Evolutionary conservation across 1,140 invertebrate species (phyloP).

Genomic region (Penaeus japonicus): DNA sequence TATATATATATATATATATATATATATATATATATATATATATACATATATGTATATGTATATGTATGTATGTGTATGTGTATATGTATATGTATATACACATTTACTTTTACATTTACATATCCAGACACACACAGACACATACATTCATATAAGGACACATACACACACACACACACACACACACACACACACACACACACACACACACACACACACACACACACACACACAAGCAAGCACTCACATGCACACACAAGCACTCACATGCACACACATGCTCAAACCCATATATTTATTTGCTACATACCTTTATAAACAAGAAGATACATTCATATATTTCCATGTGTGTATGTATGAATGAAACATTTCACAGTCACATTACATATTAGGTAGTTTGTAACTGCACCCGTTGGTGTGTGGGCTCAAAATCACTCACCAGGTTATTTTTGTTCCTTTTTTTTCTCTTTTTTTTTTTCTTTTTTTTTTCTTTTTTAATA

Average conservation of each 20-base stretch:
- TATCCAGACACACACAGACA: not conserved
- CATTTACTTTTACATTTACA: not conserved
- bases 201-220: not conserved
- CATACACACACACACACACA: conserved; percentile 8
- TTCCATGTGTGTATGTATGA: not conserved
- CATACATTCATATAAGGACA: not conserved
- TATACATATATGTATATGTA: too few species aligned
- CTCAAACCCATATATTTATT: not conserved
- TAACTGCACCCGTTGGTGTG: too few species aligned
- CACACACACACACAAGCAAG: not conserved
- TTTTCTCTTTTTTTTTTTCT: too few species aligned
- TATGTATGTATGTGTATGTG: too few species aligned
- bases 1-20: too few species aligned
- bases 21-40: too few species aligned
- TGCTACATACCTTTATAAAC: conserved; percentile 17
- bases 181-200: not conserved
- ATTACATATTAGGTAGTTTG: too few species aligned
- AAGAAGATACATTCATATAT: conserved; percentile 21
- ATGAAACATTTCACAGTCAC: not conserved
- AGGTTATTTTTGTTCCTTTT: too few species aligned
- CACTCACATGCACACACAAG: not conserved
- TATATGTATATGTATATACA: too few species aligned
- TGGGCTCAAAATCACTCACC: too few species aligned
- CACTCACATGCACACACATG: not conserved
- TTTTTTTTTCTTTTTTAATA: too few species aligned